Percentiles rank a stretch among this genome's conserved stretches.
Evolutionary conservation across 2,113 vertebrate species (phyloP).

Genomic region (Phrynocephalus versicolor): DNA sequence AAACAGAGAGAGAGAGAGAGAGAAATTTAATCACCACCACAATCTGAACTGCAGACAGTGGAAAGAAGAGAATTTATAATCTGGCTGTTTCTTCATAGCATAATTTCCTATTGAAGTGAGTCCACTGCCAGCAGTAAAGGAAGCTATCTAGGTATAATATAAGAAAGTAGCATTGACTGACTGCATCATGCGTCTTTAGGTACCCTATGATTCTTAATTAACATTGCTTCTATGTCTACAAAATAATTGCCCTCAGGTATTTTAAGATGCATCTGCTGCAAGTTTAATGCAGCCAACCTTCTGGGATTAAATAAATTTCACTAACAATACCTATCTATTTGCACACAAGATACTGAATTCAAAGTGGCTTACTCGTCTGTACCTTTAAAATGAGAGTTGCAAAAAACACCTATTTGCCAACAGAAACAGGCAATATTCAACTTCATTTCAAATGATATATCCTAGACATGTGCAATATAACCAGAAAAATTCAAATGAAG

Average conservation of each 20-base stretch:
- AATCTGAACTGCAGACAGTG: neutral
- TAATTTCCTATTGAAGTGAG: neutral
- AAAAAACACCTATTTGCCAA: neutral
- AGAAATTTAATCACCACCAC: no score
- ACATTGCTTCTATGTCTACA: neutral
- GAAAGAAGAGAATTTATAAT: neutral
- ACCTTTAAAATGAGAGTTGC: no score
- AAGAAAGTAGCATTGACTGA: neutral
- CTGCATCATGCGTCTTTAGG: neutral
- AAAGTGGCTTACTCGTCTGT: no score
- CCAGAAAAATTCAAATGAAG: neutral
- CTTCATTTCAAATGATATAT: neutral
- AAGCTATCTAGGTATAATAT: neutral
- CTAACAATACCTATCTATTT: neutral
- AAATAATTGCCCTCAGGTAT: neutral
- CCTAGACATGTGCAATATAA: neutral
- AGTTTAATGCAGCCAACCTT: constrained; percentile 22
- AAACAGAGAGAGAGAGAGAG: no score
- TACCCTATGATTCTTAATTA: neutral
- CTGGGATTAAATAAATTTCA: constrained; percentile 27
- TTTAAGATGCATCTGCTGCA: constrained; percentile 10
- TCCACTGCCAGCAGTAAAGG: neutral
- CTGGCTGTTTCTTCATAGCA: neutral
- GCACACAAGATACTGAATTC: no score
- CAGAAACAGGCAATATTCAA: constrained; percentile 19